These are phyloP conservation scores for Carabus problematicus DNA, from an alignment of 2,888 invertebrate species.

Conservation along the genomic window DNA sequence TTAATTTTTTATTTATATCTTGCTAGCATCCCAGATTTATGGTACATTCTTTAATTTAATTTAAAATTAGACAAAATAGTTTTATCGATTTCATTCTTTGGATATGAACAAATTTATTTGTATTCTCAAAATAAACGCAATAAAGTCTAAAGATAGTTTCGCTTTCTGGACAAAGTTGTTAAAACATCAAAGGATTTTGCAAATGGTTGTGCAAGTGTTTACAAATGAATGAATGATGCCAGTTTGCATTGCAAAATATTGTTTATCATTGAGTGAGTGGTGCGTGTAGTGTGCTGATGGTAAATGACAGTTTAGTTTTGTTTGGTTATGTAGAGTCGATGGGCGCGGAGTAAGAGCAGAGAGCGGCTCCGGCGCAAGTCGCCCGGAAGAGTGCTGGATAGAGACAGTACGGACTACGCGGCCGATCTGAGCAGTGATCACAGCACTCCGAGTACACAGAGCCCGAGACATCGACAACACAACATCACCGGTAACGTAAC, in stretches of 20 bases:
- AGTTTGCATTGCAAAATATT: too few species aligned
- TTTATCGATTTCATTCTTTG: neutral
- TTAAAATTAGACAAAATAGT: neutral
- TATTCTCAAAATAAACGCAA: too few species aligned
- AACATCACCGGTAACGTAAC: constrained; percentile 61
- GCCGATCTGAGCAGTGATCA: constrained; percentile 83
- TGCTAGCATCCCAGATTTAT: too few species aligned
- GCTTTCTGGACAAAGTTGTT: too few species aligned
- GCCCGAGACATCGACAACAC: constrained; percentile 73
- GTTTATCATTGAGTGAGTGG: too few species aligned
- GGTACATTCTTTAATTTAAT: neutral
- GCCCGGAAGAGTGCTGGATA: constrained; percentile 64
- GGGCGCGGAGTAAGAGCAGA: constrained; percentile 77
- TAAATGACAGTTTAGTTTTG: neutral
- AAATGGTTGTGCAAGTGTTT: too few species aligned
- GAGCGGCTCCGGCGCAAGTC: constrained; percentile 69
- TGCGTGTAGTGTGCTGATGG: too few species aligned
- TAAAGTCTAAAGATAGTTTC: too few species aligned
- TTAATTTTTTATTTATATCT: neutral
- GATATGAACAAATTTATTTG: too few species aligned
- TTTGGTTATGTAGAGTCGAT: constrained; percentile 56
- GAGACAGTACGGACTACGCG: constrained; percentile 75
- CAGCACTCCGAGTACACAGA: constrained; percentile 77
- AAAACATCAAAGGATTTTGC: too few species aligned
- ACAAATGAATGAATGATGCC: too few species aligned